Evolutionary conservation across 2,888 invertebrate genomes (phyloP), one percentile per base, ranked within the genome.

Genomic region (Cabera pusaria): DNA sequence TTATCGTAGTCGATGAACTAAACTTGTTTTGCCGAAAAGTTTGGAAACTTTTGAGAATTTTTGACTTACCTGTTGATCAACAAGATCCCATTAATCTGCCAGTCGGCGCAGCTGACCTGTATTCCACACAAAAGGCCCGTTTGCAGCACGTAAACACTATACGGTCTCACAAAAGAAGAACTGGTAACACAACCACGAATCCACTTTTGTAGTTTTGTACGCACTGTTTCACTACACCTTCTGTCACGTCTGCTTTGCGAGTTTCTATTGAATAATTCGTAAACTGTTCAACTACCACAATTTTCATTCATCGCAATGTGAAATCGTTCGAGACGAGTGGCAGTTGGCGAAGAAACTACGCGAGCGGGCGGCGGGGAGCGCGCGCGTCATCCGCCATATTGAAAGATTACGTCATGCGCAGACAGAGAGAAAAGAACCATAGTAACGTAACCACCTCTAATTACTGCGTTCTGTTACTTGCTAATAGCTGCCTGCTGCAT

Each of bases 361-460:
- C 64, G 59, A 49, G 73, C 69, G 70, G 70, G 73, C 65, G 66
- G 67, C 64, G 68, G 70, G 67, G 71, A 65, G 66, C 56, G 72
- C 78, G 75, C 84, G 87, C 87, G 87, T 87, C 87, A 86, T 83
- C 72, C 87, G 87, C 87, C 87, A 87, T 87, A 81, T 86, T 87
- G 74, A 66, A 69, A 35, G 72, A 79, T 87, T 86, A 87, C 87
- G 87, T 87, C 87, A 87, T 74, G 66, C 44, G 32, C 34, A 32
- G 28, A 36, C 31, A 39, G n/a, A n/a, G n/a, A n/a, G n/a, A n/a
- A n/a, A n/a, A n/a, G n/a, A n/a, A n/a, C n/a, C n/a, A n/a, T n/a
- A n/a, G n/a, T n/a, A n/a, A n/a, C n/a, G n/a, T n/a, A n/a, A n/a
- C n/a, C n/a, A n/a, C n/a, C n/a, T n/a, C n/a, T n/a, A n/a, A n/a